Conservation (phyloP, 2,113 vertebrate species). For the Urocolius indicus region DNA sequence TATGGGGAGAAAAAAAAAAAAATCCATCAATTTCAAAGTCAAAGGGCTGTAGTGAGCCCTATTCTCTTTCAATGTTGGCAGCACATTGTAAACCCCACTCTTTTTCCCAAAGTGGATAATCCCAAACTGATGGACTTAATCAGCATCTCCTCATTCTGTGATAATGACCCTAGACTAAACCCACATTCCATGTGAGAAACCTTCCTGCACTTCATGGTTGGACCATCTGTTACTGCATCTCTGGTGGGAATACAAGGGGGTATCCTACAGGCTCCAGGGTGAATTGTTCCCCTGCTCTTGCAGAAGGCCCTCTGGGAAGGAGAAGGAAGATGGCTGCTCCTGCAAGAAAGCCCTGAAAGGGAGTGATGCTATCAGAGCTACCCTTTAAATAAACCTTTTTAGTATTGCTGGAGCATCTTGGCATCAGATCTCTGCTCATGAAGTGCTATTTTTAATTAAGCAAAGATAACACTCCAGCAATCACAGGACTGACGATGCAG, state of each 20-base stretch:
- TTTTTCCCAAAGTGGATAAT: not conserved
- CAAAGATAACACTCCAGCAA: constrained; percentile 42
- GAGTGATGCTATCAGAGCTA: not conserved
- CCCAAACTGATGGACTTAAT: not conserved
- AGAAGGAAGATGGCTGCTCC: not conserved
- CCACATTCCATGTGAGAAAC: rapidly evolving
- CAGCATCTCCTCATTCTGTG: not conserved
- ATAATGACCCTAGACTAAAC: not conserved
- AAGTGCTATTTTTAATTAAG: constrained; percentile 65
- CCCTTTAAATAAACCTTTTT: not conserved
- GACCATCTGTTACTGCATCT: not conserved
- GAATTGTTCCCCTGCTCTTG: rapidly evolving
- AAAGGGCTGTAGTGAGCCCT: not conserved
- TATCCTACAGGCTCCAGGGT: not conserved
- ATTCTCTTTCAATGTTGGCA: not conserved
- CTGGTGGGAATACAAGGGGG: not conserved
- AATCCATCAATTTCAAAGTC: not conserved
- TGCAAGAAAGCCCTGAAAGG: not conserved
- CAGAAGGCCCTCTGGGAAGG: not conserved
- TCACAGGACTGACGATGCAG: constrained; percentile 46
- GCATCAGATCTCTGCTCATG: constrained; percentile 14
- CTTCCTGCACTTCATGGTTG: not conserved
- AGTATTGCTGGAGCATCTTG: not conserved
- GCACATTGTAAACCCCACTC: not conserved
- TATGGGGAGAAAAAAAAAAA: not conserved